Percentiles rank a stretch among this genome's conserved stretches.
These are phyloP conservation scores for Conger conger DNA, from an alignment of 2,113 vertebrate genomes.

Conservation along the genomic window DNA sequence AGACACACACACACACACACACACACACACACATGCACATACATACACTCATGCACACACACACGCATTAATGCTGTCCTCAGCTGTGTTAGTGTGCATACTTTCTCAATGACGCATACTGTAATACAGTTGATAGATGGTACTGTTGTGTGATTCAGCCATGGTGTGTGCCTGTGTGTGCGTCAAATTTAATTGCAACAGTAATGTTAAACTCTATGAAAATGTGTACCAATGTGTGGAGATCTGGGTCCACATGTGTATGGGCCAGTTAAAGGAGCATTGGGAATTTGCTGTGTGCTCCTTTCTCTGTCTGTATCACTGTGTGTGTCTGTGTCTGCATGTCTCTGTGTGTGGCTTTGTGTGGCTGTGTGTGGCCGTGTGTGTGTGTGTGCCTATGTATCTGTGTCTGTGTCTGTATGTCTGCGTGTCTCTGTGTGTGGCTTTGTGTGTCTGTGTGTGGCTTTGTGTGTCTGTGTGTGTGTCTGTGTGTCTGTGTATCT, in stretches of 20 bases:
- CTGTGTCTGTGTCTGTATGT: background rate
- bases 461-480: background rate
- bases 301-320: background rate
- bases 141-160: background rate
- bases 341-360: background rate
- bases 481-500: slow-evolving; percentile 8
- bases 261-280: background rate
- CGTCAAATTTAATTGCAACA: background rate
- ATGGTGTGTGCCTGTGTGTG: background rate
- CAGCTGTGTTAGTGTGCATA: background rate
- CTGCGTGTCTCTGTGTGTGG: background rate
- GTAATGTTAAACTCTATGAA: background rate
- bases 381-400: background rate
- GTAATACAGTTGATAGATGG: background rate
- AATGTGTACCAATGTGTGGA: background rate
- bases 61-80: background rate
- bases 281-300: background rate
- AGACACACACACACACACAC: slow-evolving; percentile 32
- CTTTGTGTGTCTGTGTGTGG: too few relatives aligned
- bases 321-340: slow-evolving; percentile 9
- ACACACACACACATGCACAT: slow-evolving; percentile 23
- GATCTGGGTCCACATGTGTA: background rate
- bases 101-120: background rate
- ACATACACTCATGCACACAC: slow-evolving; percentile 12
- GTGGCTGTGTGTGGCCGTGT: background rate